Percentiles rank a stretch among this genome's conserved stretches.
phyloP scores from a whole-genome alignment of 2,888 invertebrate genomes.

The Crossocerus cetratus region DNA sequence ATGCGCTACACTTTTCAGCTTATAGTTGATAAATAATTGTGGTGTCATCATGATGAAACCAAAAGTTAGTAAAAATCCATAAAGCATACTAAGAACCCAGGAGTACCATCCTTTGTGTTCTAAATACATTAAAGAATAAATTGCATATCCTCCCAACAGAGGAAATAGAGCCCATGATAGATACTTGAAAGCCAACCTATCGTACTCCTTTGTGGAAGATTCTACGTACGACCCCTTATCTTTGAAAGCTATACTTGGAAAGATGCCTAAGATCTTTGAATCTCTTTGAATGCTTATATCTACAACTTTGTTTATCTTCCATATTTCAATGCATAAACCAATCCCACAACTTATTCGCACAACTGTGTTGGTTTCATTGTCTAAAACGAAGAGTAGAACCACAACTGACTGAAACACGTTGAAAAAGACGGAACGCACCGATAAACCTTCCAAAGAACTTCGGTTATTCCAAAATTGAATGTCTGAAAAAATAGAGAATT shows the following conservation, averaged over 20 bases:
- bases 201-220: slow-evolving; percentile 95
- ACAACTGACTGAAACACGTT: slow-evolving; percentile 98
- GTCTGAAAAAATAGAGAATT: slow-evolving; percentile 78
- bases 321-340: slow-evolving; percentile 96
- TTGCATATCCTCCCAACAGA: slow-evolving; percentile 92
- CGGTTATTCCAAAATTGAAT: slow-evolving; percentile 99
- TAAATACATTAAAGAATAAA: slow-evolving; percentile 95
- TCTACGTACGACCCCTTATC: slow-evolving; percentile 98
- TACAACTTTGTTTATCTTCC: slow-evolving; percentile 99
- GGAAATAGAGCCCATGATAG: slow-evolving; percentile 98
- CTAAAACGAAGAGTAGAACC: slow-evolving; percentile 96
- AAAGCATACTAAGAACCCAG: slow-evolving; percentile 96
- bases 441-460: slow-evolving; percentile 96
- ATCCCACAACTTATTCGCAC: slow-evolving; percentile 96
- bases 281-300: slow-evolving; percentile 89
- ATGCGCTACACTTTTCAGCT: slow-evolving; percentile 99
- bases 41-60: slow-evolving; percentile 99
- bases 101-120: slow-evolving; percentile 99
- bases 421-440: slow-evolving; percentile 98
- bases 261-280: slow-evolving; percentile 84
- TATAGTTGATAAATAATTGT: slow-evolving; percentile 99
- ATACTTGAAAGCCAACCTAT: slow-evolving; percentile 96
- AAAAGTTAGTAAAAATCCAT: slow-evolving; percentile 98
- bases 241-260: slow-evolving; percentile 89
- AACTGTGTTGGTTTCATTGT: slow-evolving; percentile 98